A percentile compares a stretch with the other conserved stretches of the same genome.
phyloP scores from a whole-genome alignment of 30 jellyfish, hydroid and myxozoan genomes.

The Aurelia aurita region DNA sequence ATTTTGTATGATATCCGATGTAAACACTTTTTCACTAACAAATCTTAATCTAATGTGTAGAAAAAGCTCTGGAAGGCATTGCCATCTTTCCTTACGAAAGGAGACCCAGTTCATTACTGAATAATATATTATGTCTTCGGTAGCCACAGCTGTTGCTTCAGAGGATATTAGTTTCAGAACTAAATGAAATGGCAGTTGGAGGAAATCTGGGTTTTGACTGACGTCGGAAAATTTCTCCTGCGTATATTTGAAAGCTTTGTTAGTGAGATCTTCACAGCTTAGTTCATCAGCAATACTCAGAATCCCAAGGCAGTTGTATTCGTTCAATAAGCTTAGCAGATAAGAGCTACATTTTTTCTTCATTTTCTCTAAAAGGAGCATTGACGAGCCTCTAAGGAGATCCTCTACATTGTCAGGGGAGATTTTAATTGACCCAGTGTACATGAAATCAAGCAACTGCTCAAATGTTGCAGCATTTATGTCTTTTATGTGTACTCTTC shows the following conservation, averaged over 20 bases:
- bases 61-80: slow-evolving; percentile 53
- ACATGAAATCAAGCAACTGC: slow-evolving; percentile 69
- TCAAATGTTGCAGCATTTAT: slow-evolving; percentile 61
- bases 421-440: slow-evolving; percentile 75
- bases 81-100: slow-evolving; percentile 51
- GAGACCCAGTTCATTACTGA: slow-evolving; percentile 79
- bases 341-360: slow-evolving; percentile 74
- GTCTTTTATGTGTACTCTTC: slow-evolving; percentile 61
- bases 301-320: slow-evolving; percentile 75
- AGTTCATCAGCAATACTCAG: slow-evolving; percentile 81
- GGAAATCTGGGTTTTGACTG: slow-evolving; percentile 65
- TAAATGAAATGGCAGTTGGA: slow-evolving; percentile 60
- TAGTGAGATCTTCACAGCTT: slow-evolving; percentile 67
- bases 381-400: slow-evolving; percentile 85
- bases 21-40: slow-evolving; percentile 63
- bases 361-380: slow-evolving; percentile 77
- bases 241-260: slow-evolving; percentile 65
- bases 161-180: slow-evolving; percentile 49
- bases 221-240: slow-evolving; percentile 72
- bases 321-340: slow-evolving; percentile 69
- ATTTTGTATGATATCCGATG: background rate
- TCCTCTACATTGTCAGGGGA: slow-evolving; percentile 82
- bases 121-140: slow-evolving; percentile 73
- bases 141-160: slow-evolving; percentile 77
- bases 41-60: slow-evolving; percentile 80